Evolutionary conservation across 1,140 invertebrate species (phyloP), one percentile per base, ranked within the genome.

Genomic region (Euura lappo): DNA sequence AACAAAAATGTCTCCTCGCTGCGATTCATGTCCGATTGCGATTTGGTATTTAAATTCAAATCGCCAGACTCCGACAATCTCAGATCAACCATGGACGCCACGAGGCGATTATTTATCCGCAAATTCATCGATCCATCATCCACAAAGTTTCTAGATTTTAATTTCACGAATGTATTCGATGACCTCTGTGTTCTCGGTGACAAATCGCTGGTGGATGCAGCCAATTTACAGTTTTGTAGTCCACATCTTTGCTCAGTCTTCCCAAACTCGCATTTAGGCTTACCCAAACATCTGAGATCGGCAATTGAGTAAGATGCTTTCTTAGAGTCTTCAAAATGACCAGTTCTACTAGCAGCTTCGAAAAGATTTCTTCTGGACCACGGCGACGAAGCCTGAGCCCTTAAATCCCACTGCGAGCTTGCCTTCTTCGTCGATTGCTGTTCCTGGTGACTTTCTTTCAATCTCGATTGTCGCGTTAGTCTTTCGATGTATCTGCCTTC

Each of bases 221-320:
- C 2, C 8, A 68, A 42, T 42, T 68, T 44, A 11, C 11, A 68
- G 10, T 68, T 28, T 8, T 28, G 11, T 28, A 44, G 28, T 28
- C 28, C 8, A 4, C 8, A 60, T 60, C 10, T 60, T n/a, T 11
- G 0, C 13, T n/a, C 51, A 0, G 51, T 8, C 13, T n/a, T 60
- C 13, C 5, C 51, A 60, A n/a, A 60, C 10, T 1, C 51, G 51
- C 10, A 8, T 3, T 8, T 7, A 8, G 7, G 47, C 47, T n/a
- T 51, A 67, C 13, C 44, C 11, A 68, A 68, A 44, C 66, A 28
- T 68, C 66, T 28, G 13, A 68, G 66, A 68, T 68, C 66, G 5
- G 13, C 8, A 28, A 68, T 68, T 28, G 66, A 68, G 42, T 44
- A 13, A 28, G 66, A 68, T 68, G 44, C 44, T 68, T 28, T 68